Evolutionary conservation across 2,888 invertebrate species (phyloP).

Genomic region (Dryobotodes eremita): DNA sequence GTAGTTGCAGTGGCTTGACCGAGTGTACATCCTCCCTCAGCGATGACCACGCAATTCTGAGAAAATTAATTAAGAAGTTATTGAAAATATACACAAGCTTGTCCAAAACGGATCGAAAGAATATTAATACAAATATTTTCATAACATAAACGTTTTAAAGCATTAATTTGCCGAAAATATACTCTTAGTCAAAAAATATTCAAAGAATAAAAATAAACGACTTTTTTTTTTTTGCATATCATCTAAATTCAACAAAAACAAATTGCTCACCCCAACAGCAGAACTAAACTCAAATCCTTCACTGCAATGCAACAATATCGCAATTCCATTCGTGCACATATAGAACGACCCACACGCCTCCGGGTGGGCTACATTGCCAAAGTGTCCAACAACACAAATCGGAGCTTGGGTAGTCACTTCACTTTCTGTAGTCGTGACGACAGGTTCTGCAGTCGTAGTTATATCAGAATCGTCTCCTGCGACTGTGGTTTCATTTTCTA

Average conservation of each 20-base stretch:
- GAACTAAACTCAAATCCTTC: slow-evolving; percentile 34
- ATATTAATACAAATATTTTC: no score
- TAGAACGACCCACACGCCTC: slow-evolving; percentile 30
- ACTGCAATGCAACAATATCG: slow-evolving; percentile 7
- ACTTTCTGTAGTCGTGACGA: not conserved
- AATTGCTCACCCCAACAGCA: slow-evolving; percentile 1
- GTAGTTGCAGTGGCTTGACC: slow-evolving; percentile 20
- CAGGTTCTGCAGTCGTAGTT: not conserved
- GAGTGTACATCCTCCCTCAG: slow-evolving; percentile 43
- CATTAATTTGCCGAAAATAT: no score
- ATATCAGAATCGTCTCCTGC: not conserved
- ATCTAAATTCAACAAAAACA: not conserved
- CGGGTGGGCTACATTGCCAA: slow-evolving; percentile 36
- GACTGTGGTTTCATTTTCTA: not conserved
- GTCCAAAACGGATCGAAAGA: no score
- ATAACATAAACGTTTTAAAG: no score
- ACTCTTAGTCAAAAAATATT: no score
- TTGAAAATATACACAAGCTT: not conserved
- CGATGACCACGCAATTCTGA: slow-evolving; percentile 34
- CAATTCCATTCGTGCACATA: slow-evolving; percentile 31
- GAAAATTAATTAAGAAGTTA: not conserved
- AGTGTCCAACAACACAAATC: slow-evolving; percentile 6
- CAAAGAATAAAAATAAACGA: no score
- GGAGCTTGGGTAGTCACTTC: not conserved
- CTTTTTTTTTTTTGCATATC: no score